phyloP scores from a whole-genome alignment of 2,797 vertebrate species.

The Linurgus olivaceus region DNA sequence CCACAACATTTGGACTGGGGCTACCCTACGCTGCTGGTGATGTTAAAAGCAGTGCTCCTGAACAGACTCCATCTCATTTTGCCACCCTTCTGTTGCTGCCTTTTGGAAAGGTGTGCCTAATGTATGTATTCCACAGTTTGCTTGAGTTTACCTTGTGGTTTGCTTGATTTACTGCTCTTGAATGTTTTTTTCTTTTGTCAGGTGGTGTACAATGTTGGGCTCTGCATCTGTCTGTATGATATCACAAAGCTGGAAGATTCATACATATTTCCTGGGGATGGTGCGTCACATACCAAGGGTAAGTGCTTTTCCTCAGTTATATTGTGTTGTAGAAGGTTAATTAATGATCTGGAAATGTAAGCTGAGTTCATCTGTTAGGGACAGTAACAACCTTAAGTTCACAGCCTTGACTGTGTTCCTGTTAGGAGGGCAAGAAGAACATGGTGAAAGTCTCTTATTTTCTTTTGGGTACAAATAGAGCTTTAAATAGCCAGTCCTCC shows the following conservation, averaged over 20 bases:
- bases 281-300: constrained; percentile 98
- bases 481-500: neutral
- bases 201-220: constrained; percentile 95
- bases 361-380: neutral
- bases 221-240: constrained; percentile 95
- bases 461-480: neutral
- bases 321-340: neutral
- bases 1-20: neutral
- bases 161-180: neutral
- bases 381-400: neutral
- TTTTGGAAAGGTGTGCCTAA: neutral
- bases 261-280: constrained; percentile 96
- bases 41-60: neutral
- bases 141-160: neutral
- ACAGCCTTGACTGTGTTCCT: neutral
- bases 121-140: neutral
- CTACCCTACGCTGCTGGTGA: neutral
- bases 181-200: constrained; percentile 33
- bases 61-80: neutral
- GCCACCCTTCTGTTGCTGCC: neutral
- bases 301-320: neutral
- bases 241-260: constrained; percentile 96
- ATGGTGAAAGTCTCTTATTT: neutral
- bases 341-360: neutral
- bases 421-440: neutral